Evolutionary conservation across 1,140 invertebrate species (phyloP).

Genomic region (Bradynema listronoti): DNA sequence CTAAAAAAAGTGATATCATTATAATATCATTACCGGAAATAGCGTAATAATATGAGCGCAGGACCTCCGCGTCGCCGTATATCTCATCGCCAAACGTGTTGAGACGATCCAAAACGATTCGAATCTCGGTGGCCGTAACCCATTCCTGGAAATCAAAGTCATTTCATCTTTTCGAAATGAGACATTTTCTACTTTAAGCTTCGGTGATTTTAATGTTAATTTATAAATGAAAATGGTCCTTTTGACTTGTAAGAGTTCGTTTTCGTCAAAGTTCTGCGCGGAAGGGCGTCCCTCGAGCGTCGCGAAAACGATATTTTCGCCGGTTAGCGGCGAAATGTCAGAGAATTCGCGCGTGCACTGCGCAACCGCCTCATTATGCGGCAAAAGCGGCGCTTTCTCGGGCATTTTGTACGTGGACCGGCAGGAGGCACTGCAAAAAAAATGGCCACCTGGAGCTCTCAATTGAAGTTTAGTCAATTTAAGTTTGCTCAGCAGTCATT

Average conservation of each 20-base stretch:
- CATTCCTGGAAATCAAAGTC: constrained; percentile 69
- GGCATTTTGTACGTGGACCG: constrained; percentile 77
- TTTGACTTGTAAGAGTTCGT: constrained; percentile 72
- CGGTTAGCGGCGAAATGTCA: constrained; percentile 87
- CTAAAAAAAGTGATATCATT: too few species aligned
- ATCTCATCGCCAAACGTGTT: constrained; percentile 98
- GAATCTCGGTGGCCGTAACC: constrained; percentile 89
- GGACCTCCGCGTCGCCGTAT: constrained; percentile 79
- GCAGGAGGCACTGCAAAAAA: constrained; percentile 69
- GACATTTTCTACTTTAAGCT: not conserved
- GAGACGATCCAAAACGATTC: constrained; percentile 77
- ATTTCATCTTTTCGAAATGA: not conserved
- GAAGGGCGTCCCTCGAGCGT: constrained; percentile 88
- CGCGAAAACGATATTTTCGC: constrained; percentile 89
- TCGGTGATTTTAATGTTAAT: not conserved
- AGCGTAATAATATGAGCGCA: constrained; percentile 94
- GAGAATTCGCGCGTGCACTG: constrained; percentile 91
- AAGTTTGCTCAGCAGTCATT: too few species aligned
- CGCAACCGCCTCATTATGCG: constrained; percentile 73
- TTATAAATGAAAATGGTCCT: constrained; percentile 59
- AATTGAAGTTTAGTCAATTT: too few species aligned
- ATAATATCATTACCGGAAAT: too few species aligned
- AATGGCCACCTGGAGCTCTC: too few species aligned
- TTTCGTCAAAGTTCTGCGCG: constrained; percentile 80
- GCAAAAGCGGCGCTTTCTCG: constrained; percentile 61